Base-by-base conservation (phyloP, 2,888 invertebrate species). In the Epirrhoe alternata region DNA sequence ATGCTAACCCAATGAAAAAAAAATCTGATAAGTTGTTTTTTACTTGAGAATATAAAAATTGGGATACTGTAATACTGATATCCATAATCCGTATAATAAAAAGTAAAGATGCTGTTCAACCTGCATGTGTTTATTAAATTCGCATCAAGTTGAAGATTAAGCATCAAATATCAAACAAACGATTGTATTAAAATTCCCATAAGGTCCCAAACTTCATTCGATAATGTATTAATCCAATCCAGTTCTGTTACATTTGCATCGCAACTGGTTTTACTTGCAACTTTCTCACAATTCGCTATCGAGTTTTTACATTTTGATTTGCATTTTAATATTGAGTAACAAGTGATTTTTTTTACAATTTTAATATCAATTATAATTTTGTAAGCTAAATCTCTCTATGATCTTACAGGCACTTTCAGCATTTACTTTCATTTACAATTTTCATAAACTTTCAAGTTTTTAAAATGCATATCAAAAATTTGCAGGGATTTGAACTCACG, bases 161-260 rank as follows among this genome's bases (percentile, higher is more conserved):
- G n/a, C 58, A 52, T 47, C 49, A 58, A 53, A 58, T 54, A 53
- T 47, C 51, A 64, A 58, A 64, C 45, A 45, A 57, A 51, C 42
- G 8, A 53, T 54, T 53, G 50, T 53, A 62, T 51, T 66, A 59
- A 62, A 59, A 47, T 47, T 63, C 59, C 45, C 55, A 60, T 57
- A 56, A 57, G 42, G 57, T 55, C 17, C 31, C 42, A 53, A 64
- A 61, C 24, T 57, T 24, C 51, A 51, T 42, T 56, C 38, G 57
- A 52, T 56, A 67, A 59, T 63, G 59, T 56, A 50, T 64, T 60
- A 61, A 57, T 64, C 50, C 57, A 61, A 64, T 64, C 64, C 64
- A 78, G 78, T 78, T 73, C 74, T 70, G 75, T 79, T 78, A 79
- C 64, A 91, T 91, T 90, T 90, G 91, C 91, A 91, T 92, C 77